Evolutionary conservation across 2,797 vertebrate species (phyloP).

Genomic region (Syngnathus rostellatus): DNA sequence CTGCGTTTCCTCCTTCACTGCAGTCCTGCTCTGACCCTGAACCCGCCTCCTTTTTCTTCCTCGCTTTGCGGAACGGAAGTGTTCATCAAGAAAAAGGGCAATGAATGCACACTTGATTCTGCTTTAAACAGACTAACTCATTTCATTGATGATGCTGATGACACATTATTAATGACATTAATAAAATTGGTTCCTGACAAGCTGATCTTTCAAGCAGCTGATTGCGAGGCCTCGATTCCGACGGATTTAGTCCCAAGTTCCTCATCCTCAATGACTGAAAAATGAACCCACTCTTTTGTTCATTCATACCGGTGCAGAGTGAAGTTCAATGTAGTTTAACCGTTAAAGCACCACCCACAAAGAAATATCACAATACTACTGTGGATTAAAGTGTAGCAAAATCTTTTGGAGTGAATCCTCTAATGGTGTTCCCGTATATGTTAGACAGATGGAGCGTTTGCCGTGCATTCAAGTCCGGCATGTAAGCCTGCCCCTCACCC

Average conservation of each 20-base stretch:
- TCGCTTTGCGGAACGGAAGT: constrained; percentile 83
- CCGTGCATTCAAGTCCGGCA: no score
- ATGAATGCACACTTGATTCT: constrained; percentile 72
- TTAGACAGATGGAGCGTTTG: no score
- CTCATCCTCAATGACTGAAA: constrained; percentile 33
- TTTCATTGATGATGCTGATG: constrained; percentile 74
- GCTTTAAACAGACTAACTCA: constrained; percentile 75
- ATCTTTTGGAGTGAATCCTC: no score
- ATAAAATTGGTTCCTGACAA: constrained; percentile 73
- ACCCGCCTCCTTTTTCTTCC: constrained; percentile 57
- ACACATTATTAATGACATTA: constrained; percentile 72
- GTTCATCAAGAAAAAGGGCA: constrained; percentile 73
- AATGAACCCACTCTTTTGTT: neutral
- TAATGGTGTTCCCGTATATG: no score
- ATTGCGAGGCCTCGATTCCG: constrained; percentile 41
- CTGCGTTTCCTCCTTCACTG: constrained; percentile 72
- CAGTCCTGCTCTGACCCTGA: constrained; percentile 44
- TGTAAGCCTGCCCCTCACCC: no score
- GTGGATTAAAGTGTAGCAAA: no score
- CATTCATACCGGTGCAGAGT: neutral
- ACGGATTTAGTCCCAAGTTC: neutral
- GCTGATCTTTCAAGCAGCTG: constrained; percentile 59
- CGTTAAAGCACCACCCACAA: no score
- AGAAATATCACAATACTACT: no score
- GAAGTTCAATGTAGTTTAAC: no score